phyloP scores from a whole-genome alignment of 2,888 invertebrate species.

The Scrobipalpa costella region DNA sequence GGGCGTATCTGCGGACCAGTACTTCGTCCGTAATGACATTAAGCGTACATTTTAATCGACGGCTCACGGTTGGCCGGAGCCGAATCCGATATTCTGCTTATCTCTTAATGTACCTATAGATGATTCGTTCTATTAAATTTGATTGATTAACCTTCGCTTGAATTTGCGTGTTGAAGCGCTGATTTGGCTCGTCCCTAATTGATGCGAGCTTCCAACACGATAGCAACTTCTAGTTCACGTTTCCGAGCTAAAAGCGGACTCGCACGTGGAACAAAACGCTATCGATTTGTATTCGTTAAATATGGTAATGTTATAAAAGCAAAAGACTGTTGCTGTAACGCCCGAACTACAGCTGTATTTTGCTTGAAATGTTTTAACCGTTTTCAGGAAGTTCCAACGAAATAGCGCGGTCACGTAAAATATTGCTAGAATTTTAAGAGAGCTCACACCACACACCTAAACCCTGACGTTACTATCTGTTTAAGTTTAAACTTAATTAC shows the following conservation, averaged over 20 bases:
- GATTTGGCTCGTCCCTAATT: slow-evolving; percentile 34
- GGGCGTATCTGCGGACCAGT: slow-evolving; percentile 48
- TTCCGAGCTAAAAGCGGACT: slow-evolving; percentile 9
- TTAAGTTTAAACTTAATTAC: slow-evolving; percentile 19
- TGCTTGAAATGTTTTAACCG: slow-evolving; percentile 15
- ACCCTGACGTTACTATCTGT: not conserved
- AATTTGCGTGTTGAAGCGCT: slow-evolving; percentile 38
- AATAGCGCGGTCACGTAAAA: slow-evolving; percentile 18
- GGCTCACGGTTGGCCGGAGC: slow-evolving; percentile 60
- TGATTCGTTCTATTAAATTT: slow-evolving; percentile 51
- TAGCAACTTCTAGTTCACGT: slow-evolving; percentile 21
- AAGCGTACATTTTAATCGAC: slow-evolving; percentile 68
- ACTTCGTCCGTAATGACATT: slow-evolving; percentile 56
- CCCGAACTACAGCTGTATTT: slow-evolving; percentile 19
- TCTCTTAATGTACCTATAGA: slow-evolving; percentile 44
- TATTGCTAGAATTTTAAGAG: slow-evolving; percentile 13
- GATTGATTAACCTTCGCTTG: slow-evolving; percentile 52
- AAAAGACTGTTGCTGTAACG: slow-evolving; percentile 13
- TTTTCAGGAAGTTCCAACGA: slow-evolving; percentile 6
- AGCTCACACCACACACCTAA: not conserved
- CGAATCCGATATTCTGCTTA: slow-evolving; percentile 54
- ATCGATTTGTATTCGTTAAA: slow-evolving; percentile 21
- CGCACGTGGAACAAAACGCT: slow-evolving; percentile 3
- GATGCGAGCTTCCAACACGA: slow-evolving; percentile 20
- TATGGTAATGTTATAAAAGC: slow-evolving; percentile 21